Evolutionary conservation across 37 sponge, comb jelly and placozoan species (phyloP).

Genomic region (Oscarella lobularis): DNA sequence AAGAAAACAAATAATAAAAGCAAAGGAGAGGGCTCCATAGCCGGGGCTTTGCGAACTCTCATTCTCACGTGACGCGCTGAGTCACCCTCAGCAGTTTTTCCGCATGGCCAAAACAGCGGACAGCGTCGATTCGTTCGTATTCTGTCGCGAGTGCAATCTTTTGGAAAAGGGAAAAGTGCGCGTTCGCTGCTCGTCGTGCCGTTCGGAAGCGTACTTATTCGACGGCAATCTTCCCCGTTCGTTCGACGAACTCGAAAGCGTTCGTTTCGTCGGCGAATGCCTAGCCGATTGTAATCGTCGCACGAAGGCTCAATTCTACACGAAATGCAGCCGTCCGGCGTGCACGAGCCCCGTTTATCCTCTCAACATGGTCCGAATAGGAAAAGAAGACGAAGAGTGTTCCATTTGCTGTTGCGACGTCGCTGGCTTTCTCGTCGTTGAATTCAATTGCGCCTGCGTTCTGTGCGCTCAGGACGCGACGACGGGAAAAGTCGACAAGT

Average conservation of each 20-base stretch:
- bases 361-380: background rate
- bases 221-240: background rate
- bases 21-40: too few species aligned
- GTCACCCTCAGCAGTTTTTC: too few species aligned
- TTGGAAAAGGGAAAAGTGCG: background rate
- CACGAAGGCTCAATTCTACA: background rate
- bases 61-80: too few species aligned
- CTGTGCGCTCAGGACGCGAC: background rate
- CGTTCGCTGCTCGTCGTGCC: background rate
- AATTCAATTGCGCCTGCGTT: background rate
- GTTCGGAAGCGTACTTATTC: background rate
- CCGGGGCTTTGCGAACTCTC: too few species aligned
- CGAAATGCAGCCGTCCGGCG: background rate
- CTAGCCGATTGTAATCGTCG: background rate
- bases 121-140: background rate
- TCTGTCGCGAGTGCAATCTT: background rate
- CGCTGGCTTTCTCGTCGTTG: background rate
- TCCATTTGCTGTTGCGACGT: background rate
- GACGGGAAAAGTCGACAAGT: background rate
- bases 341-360: background rate
- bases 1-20: too few species aligned
- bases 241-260: background rate
- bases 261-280: background rate
- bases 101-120: background rate
- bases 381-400: background rate